Conservation (phyloP, 2,888 invertebrate genomes). For the Odontomyia ornata region DNA sequence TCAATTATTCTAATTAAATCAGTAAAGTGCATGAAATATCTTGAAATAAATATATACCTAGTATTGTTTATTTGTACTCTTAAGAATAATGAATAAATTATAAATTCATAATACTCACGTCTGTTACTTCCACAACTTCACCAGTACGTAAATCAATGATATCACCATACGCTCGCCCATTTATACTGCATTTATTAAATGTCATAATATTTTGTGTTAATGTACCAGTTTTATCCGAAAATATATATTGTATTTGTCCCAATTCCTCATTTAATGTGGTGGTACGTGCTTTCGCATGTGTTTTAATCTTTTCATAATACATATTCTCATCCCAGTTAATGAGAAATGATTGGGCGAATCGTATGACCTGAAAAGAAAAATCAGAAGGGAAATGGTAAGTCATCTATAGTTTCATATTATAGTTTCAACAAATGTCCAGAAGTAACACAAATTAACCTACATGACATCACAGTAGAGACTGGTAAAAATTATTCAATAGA, state of each 20-base stretch:
- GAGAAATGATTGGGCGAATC: constrained; percentile 96
- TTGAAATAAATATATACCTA: background rate
- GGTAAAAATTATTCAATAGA: too few species aligned
- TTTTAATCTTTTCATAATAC: constrained; percentile 90
- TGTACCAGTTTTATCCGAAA: constrained; percentile 99
- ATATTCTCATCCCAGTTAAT: constrained; percentile 99
- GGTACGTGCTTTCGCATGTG: constrained; percentile 93
- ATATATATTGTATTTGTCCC: constrained; percentile 98
- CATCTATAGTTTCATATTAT: too few species aligned
- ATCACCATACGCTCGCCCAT: constrained; percentile 91
- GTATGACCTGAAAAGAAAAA: constrained; percentile 80
- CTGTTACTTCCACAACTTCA: constrained; percentile 84
- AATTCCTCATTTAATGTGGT: constrained; percentile 98
- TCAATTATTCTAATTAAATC: background rate
- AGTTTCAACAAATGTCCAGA: too few species aligned
- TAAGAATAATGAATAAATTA: too few species aligned
- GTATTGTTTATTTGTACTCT: too few species aligned
- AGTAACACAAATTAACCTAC: too few species aligned
- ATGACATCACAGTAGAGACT: too few species aligned
- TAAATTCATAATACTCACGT: constrained; percentile 79
- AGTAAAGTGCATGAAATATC: background rate
- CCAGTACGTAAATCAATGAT: constrained; percentile 86
- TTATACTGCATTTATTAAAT: constrained; percentile 98
- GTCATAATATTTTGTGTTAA: constrained; percentile 99
- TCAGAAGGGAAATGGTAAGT: too few species aligned